Percentiles rank a stretch among this genome's conserved stretches.
These are phyloP conservation scores for Sphecodes monilicornis DNA, from an alignment of 2,888 invertebrate species.

Conservation along the genomic window DNA sequence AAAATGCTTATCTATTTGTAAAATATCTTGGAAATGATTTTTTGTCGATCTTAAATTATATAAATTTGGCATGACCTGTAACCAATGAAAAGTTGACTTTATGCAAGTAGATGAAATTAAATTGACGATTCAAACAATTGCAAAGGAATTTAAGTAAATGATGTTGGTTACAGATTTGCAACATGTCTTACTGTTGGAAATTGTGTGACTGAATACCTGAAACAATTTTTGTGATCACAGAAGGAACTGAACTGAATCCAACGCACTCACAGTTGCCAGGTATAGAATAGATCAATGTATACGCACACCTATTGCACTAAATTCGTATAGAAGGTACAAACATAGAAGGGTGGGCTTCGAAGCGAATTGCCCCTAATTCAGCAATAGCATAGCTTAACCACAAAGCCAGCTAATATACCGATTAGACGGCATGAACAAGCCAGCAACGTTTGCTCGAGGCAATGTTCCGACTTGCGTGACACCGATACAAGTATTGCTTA, in stretches of 20 bases:
- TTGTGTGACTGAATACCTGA: not conserved
- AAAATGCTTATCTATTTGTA: not conserved
- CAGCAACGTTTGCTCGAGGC: constrained; percentile 74
- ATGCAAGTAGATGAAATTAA: not conserved
- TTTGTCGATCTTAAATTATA: not conserved
- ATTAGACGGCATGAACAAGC: constrained; percentile 77
- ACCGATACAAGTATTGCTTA: constrained; percentile 75
- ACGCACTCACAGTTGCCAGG: not conserved
- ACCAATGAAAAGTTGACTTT: not conserved
- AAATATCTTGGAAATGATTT: not conserved
- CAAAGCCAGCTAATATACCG: constrained; percentile 80
- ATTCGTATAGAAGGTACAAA: constrained; percentile 71
- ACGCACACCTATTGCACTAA: constrained; percentile 27
- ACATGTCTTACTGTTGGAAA: not conserved
- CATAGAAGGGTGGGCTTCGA: constrained; percentile 75
- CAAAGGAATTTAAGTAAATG: not conserved
- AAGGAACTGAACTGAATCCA: not conserved
- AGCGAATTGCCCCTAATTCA: constrained; percentile 78
- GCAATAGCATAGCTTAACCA: constrained; percentile 80
- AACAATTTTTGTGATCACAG: not conserved
- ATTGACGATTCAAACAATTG: not conserved
- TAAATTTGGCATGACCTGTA: not conserved
- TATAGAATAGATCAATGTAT: constrained; percentile 7
- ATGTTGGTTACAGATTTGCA: not conserved
- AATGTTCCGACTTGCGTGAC: constrained; percentile 72